These are phyloP conservation scores for Eptesicus fuscus DNA, from an alignment of 2,113 vertebrate genomes.

Conservation along the genomic window DNA sequence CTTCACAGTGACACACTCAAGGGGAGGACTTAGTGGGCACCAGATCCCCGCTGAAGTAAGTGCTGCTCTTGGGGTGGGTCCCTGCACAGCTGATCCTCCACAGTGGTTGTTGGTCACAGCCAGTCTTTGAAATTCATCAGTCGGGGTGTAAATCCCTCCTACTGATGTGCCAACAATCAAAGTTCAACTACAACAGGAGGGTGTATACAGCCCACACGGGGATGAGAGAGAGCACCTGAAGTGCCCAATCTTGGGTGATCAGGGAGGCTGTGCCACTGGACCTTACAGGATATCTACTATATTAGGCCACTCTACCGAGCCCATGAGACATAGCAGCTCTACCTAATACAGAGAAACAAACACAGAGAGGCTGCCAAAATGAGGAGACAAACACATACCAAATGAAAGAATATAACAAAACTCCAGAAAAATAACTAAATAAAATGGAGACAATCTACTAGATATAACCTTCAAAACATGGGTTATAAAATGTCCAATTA, in stretches of 20 bases:
- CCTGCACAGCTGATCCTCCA: neutral
- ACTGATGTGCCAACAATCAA: neutral
- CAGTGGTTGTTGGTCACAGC: neutral
- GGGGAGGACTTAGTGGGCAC: neutral
- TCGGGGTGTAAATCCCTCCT: neutral
- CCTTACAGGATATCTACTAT: neutral
- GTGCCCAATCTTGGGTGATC: neutral
- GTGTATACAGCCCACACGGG: neutral
- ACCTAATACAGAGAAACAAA: neutral
- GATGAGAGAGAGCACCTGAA: neutral
- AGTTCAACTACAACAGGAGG: neutral
- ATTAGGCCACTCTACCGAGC: neutral
- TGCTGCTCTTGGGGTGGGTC: neutral
- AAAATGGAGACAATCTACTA: neutral
- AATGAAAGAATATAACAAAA: neutral
- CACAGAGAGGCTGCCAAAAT: neutral
- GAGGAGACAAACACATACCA: neutral
- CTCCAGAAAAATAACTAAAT: neutral
- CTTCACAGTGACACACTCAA: neutral
- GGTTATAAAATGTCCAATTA: neutral
- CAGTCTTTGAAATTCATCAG: neutral
- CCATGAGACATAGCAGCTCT: neutral
- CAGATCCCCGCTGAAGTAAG: neutral
- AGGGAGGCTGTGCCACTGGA: neutral
- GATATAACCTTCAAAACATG: neutral